Conservation (phyloP, 1,140 invertebrate genomes). For the Pomacea maculata region DNA sequence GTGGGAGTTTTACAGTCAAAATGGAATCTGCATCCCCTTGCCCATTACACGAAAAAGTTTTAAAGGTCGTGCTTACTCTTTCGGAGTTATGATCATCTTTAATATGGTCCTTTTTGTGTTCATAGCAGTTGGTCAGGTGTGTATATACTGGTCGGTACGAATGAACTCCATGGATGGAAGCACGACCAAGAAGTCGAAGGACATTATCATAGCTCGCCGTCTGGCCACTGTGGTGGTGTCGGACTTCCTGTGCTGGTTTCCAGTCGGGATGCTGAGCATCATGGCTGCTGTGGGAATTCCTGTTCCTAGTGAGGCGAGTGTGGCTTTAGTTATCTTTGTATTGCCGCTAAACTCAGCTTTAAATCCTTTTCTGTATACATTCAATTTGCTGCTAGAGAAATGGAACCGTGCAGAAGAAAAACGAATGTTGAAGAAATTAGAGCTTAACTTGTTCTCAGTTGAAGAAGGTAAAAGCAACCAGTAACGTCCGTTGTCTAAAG, state of each 20-base stretch:
- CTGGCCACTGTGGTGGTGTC: neutral
- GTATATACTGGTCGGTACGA: neutral
- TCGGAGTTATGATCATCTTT: neutral
- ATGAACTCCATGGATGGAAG: neutral
- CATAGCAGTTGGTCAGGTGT: neutral
- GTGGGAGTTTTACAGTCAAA: conserved; percentile 15
- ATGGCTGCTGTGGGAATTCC: neutral
- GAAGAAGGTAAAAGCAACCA: too few species aligned
- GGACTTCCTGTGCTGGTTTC: neutral
- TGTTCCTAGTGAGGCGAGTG: neutral
- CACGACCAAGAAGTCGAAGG: neutral
- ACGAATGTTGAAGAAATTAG: conserved; percentile 15
- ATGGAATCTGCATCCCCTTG: conserved; percentile 15
- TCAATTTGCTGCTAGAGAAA: neutral
- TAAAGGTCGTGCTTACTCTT: neutral
- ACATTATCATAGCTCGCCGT: neutral
- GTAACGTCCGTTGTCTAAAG: too few species aligned
- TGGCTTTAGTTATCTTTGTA: neutral
- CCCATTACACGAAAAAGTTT: neutral
- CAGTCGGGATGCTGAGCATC: neutral
- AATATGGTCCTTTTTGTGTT: neutral
- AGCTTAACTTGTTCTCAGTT: too few species aligned
- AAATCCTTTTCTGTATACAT: neutral
- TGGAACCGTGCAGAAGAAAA: conserved; percentile 15
- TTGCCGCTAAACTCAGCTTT: conserved; percentile 1